Conservation (phyloP, 2,888 invertebrate genomes). For the Eupithecia insigniata region DNA sequence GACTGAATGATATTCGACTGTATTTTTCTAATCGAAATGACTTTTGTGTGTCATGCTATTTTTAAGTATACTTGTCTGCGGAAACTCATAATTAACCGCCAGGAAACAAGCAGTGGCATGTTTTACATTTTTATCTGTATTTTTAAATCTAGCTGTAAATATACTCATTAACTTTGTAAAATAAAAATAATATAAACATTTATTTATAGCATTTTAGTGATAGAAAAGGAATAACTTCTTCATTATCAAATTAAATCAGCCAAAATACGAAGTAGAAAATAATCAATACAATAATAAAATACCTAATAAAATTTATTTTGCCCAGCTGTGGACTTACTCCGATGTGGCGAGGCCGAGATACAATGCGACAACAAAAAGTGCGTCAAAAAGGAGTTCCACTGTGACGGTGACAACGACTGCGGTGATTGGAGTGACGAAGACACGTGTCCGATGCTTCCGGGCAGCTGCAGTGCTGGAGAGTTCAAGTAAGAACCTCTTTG, state of each 20-base stretch:
- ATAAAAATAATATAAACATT: neutral
- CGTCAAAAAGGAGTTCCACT: slow-evolving; percentile 89
- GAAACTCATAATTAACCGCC: too few relatives aligned
- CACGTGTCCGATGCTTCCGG: slow-evolving; percentile 87
- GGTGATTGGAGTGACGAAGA: slow-evolving; percentile 95
- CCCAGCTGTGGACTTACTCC: slow-evolving; percentile 79
- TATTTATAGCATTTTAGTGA: neutral
- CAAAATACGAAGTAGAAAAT: neutral
- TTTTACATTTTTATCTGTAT: too few relatives aligned
- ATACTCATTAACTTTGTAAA: neutral
- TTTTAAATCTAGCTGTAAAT: neutral
- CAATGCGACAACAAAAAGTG: slow-evolving; percentile 90
- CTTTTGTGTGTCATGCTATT: neutral
- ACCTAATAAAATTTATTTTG: slow-evolving; percentile 2
- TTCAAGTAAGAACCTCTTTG: slow-evolving; percentile 83
- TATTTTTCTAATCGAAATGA: neutral
- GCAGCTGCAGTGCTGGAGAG: slow-evolving; percentile 88
- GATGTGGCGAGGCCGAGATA: slow-evolving; percentile 89
- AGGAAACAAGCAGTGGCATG: too few relatives aligned
- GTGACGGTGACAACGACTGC: slow-evolving; percentile 94
- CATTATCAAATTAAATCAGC: neutral
- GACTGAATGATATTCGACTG: neutral
- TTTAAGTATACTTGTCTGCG: too few relatives aligned
- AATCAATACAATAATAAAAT: neutral
- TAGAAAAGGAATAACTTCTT: neutral